Percentiles rank a stretch among this genome's conserved stretches.
These are phyloP conservation scores for Forbesichthys papilliferus DNA, from an alignment of 2,113 vertebrate species.

Conservation along the genomic window DNA sequence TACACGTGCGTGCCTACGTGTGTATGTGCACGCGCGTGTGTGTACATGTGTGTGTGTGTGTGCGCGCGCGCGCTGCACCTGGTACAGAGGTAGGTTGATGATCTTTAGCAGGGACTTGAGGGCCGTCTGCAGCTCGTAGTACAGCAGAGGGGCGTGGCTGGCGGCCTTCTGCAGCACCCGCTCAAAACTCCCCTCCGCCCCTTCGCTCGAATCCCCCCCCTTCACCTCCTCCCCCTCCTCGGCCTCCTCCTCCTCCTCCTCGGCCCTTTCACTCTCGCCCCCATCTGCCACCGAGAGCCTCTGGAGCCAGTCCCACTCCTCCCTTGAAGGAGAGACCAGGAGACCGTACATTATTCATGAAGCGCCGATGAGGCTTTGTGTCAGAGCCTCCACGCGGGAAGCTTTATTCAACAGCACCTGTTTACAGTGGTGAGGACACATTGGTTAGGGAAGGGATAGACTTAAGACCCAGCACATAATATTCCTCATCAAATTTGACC, in stretches of 20 bases:
- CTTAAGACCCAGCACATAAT: no score
- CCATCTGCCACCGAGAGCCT: conserved; percentile 83
- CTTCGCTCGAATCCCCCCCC: conserved; percentile 35
- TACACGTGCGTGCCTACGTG: conserved; percentile 2
- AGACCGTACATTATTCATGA: no score
- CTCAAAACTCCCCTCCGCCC: neutral
- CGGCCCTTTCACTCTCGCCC: conserved; percentile 63
- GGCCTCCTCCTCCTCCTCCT: neutral
- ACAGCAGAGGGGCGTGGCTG: conserved; percentile 85
- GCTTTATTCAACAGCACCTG: no score
- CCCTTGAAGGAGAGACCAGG: conserved; percentile 72
- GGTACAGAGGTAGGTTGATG: conserved; percentile 91
- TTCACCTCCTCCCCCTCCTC: conserved; percentile 79
- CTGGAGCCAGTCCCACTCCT: conserved; percentile 98
- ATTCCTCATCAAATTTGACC: no score
- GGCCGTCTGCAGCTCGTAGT: conserved; percentile 91
- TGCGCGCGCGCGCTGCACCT: conserved; percentile 74
- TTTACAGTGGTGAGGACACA: no score
- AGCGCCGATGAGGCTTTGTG: no score
- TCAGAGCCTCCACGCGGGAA: no score
- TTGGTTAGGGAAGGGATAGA: no score
- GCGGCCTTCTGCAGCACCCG: conserved; percentile 65
- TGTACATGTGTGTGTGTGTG: conserved; percentile 11
- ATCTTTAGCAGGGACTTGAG: conserved; percentile 90
- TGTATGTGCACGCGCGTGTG: neutral